Conservation (phyloP, 2,888 invertebrate genomes). For the Volucella inanis region DNA sequence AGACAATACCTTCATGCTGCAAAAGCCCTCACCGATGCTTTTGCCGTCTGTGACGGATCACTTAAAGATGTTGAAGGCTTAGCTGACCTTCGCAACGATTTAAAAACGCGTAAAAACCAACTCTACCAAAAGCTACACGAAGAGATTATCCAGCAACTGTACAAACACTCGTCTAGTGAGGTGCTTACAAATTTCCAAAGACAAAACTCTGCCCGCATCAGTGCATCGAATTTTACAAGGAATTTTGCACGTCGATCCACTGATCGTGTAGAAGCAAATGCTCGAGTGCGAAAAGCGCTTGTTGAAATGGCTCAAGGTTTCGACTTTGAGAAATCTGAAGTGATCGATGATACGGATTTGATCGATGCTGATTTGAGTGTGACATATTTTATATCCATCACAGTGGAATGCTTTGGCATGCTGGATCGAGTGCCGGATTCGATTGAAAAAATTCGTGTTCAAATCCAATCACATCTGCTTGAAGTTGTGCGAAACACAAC, state of each 20-base stretch:
- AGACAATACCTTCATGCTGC: conserved; percentile 94
- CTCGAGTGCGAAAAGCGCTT: conserved; percentile 84
- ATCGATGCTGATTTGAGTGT: conserved; percentile 86
- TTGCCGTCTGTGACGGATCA: conserved; percentile 87
- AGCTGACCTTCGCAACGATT: conserved; percentile 89
- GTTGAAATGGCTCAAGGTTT: conserved; percentile 84
- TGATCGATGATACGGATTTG: conserved; percentile 85
- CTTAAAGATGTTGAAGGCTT: conserved; percentile 93
- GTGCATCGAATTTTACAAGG: conserved; percentile 85
- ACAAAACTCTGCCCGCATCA: conserved; percentile 86
- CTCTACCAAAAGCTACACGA: conserved; percentile 88
- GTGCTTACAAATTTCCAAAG: conserved; percentile 84
- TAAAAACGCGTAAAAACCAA: conserved; percentile 86
- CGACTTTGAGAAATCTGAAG: conserved; percentile 82
- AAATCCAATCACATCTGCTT: conserved; percentile 92
- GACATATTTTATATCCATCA: conserved; percentile 89
- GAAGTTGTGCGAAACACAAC: conserved; percentile 92
- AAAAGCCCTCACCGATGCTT: conserved; percentile 89
- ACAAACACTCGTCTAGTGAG: conserved; percentile 86
- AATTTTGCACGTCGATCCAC: conserved; percentile 85
- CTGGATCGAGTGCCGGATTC: conserved; percentile 93
- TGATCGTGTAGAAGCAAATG: conserved; percentile 84
- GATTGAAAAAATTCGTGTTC: conserved; percentile 91
- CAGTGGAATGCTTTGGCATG: conserved; percentile 93
- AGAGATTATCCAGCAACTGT: conserved; percentile 89